Percentiles rank a stretch among this genome's conserved stretches.
Conservation (phyloP, 2,888 invertebrate genomes). For the Plusia festucae region DNA sequence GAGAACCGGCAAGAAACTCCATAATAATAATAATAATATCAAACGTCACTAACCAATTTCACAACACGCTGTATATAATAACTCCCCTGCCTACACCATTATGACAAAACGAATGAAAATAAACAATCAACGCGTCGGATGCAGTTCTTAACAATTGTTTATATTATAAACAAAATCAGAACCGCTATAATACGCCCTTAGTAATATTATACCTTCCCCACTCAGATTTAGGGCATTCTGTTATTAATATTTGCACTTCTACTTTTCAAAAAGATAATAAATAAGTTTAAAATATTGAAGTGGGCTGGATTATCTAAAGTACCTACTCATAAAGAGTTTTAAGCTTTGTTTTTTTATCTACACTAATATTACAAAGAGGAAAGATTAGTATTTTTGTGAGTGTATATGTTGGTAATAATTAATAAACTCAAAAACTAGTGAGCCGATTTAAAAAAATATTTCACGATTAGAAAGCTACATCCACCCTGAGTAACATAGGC, state of each 20-base stretch:
- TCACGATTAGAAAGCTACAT: too few species aligned
- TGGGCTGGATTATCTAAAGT: background rate
- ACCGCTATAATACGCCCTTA: conserved; percentile 66
- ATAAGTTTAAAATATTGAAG: background rate
- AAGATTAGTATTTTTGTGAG: too few species aligned
- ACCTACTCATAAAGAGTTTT: too few species aligned
- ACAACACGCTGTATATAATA: conserved; percentile 64
- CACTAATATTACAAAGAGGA: too few species aligned
- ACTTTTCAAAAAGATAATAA: background rate
- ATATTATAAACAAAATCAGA: conserved; percentile 79
- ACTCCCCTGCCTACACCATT: conserved; percentile 69
- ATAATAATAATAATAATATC: too few species aligned
- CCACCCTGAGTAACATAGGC: too few species aligned
- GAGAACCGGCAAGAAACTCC: too few species aligned
- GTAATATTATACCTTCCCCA: background rate
- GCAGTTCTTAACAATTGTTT: conserved; percentile 81
- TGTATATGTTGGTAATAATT: too few species aligned
- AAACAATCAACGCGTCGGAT: conserved; percentile 81
- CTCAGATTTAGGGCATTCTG: background rate
- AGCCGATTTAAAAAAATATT: too few species aligned
- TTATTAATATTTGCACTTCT: conserved; percentile 2
- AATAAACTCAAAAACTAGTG: too few species aligned
- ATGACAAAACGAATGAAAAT: conserved; percentile 83
- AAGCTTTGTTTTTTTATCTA: too few species aligned
- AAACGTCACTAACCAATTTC: background rate